Conservation (phyloP, 2,797 vertebrate species). For the Chelon labrosus region DNA sequence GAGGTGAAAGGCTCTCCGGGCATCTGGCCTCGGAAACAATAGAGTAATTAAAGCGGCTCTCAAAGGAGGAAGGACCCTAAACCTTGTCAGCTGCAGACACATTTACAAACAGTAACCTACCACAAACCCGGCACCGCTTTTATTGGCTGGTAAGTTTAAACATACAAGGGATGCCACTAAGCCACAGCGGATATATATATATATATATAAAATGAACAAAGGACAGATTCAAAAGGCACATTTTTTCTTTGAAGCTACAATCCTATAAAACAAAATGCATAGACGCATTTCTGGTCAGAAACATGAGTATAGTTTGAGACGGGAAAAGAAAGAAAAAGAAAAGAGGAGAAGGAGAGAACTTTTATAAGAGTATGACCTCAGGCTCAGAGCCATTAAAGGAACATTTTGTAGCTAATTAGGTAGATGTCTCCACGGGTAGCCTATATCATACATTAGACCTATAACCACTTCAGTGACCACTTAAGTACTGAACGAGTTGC, state of each 20-base stretch:
- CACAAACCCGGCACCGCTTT: constrained; percentile 11
- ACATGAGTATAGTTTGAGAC: constrained; percentile 1
- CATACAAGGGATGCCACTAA: neutral
- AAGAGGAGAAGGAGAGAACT: neutral
- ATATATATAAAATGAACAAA: neutral
- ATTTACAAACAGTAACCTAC: constrained; percentile 16
- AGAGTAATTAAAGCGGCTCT: constrained; percentile 75
- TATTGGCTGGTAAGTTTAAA: constrained; percentile 22
- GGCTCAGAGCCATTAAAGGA: constrained; percentile 39
- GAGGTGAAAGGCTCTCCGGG: constrained; percentile 57
- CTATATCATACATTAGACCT: constrained; percentile 35
- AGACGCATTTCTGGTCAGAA: neutral
- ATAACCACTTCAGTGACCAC: constrained; percentile 21
- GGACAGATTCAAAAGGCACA: neutral
- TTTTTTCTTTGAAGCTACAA: neutral
- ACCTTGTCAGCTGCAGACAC: constrained; percentile 48
- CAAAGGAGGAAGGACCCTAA: constrained; percentile 41
- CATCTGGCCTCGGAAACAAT: constrained; percentile 78
- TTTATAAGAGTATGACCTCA: constrained; percentile 18
- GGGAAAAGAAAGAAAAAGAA: neutral
- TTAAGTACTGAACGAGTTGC: constrained; percentile 23
- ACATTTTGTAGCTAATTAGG: constrained; percentile 45
- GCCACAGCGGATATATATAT: constrained; percentile 18
- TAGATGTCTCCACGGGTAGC: constrained; percentile 22
- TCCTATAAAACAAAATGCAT: neutral